Evolutionary conservation across 1,140 invertebrate genomes (phyloP).

Genomic region (Sipha flava): DNA sequence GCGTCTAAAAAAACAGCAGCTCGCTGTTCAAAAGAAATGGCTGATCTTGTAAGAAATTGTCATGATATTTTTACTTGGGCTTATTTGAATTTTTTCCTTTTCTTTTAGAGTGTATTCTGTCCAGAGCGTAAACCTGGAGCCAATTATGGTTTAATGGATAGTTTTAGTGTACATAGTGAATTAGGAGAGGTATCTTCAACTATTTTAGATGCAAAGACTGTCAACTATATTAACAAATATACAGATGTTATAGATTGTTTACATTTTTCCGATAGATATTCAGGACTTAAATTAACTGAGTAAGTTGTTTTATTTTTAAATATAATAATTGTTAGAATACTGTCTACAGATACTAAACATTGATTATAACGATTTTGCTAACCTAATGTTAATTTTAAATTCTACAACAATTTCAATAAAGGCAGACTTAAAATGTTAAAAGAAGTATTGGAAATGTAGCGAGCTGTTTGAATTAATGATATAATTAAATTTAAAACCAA

Average conservation of each 20-base stretch:
- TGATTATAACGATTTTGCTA: too few relatives aligned
- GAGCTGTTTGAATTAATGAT: too few relatives aligned
- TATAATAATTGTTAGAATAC: not conserved
- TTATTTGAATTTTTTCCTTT: conserved; percentile 34
- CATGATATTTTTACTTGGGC: not conserved
- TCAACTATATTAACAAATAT: conserved; percentile 75
- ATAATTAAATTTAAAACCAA: too few relatives aligned
- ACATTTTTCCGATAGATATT: conserved; percentile 94
- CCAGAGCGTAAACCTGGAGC: conserved; percentile 82
- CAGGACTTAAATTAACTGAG: conserved; percentile 80
- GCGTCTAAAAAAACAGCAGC: conserved; percentile 80
- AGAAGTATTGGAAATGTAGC: too few relatives aligned
- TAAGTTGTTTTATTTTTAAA: conserved; percentile 47
- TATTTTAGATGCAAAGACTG: conserved; percentile 75
- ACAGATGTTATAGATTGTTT: conserved; percentile 85
- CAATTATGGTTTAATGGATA: conserved; percentile 71
- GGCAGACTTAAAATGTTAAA: too few relatives aligned
- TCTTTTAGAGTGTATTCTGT: conserved; percentile 72
- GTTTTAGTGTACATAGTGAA: conserved; percentile 81
- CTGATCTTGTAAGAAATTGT: conserved; percentile 65
- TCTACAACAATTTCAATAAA: too few relatives aligned
- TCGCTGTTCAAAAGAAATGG: conserved; percentile 83
- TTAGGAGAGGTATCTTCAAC: conserved; percentile 74
- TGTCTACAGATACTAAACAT: too few relatives aligned
- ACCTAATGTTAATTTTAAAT: too few relatives aligned